Evolutionary conservation across 2,888 invertebrate genomes (phyloP).

Genomic region (Lepidonotus clava): DNA sequence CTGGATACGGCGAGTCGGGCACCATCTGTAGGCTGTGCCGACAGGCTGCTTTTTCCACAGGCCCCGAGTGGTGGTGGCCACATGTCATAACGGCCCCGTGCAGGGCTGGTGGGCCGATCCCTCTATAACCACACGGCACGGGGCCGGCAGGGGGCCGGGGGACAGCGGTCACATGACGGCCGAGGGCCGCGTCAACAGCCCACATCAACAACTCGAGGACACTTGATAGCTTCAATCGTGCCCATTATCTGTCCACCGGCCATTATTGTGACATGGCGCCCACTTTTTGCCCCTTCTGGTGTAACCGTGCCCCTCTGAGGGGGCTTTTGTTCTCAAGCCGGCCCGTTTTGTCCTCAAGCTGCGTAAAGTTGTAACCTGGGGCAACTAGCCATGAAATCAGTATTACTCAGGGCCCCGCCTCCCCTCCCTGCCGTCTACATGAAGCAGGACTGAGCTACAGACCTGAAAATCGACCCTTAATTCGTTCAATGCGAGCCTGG

Average conservation of each 20-base stretch:
- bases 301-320: not conserved
- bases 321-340: not conserved
- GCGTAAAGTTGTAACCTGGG: not conserved
- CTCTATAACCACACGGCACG: not conserved
- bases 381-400: slow-evolving; percentile 1
- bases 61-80: not conserved
- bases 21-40: slow-evolving; percentile 30
- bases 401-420: not conserved
- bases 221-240: slow-evolving; percentile 13
- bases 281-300: not conserved
- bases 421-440: not conserved
- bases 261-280: slow-evolving; percentile 26
- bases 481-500: not conserved
- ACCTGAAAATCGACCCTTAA: not conserved
- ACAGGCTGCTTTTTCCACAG: not conserved
- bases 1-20: not conserved
- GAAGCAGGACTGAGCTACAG: not conserved
- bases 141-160: not conserved
- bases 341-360: not conserved
- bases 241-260: not conserved
- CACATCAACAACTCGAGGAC: slow-evolving; percentile 8
- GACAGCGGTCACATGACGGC: not conserved
- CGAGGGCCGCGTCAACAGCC: slow-evolving; percentile 10
- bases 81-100: slow-evolving; percentile 25
- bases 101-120: not conserved